A percentile compares a stretch with the other conserved stretches of the same genome.
phyloP scores from a whole-genome alignment of 2,888 invertebrate genomes.

The Catotricha subobsoleta region DNA sequence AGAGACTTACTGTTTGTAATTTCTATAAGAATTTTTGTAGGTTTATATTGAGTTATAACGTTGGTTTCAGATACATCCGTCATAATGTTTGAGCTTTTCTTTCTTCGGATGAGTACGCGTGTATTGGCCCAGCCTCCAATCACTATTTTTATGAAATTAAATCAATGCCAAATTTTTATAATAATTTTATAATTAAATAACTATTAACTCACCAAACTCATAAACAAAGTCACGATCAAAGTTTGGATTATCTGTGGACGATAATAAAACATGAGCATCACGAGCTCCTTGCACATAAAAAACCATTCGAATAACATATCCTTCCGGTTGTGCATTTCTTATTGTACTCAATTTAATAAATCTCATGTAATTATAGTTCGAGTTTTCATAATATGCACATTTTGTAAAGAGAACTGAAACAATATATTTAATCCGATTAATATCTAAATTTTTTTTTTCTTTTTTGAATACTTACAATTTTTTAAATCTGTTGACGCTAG shows the following conservation, averaged over 20 bases:
- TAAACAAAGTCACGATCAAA: neutral
- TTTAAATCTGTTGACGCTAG: neutral
- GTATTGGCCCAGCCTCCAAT: conserved; percentile 2
- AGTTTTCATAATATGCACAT: neutral
- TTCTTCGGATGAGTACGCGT: neutral
- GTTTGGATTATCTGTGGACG: neutral
- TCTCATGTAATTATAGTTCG: neutral
- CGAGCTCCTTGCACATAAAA: conserved; percentile 1
- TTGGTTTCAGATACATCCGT: neutral
- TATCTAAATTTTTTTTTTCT: neutral
- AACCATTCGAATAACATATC: neutral
- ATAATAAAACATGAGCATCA: neutral
- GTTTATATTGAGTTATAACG: neutral
- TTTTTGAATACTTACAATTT: conserved; percentile 3
- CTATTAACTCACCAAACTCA: neutral
- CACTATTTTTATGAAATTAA: neutral
- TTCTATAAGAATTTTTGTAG: conserved; percentile 3
- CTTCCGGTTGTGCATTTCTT: conserved; percentile 1
- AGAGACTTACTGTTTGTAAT: conserved; percentile 1
- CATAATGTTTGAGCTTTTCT: conserved; percentile 1
- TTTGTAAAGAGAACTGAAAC: neutral
- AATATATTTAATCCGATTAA: neutral
- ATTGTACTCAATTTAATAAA: neutral
- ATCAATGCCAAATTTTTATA: neutral
- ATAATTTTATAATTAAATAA: neutral